Evolutionary conservation across 2,797 vertebrate species (phyloP).

Genomic region (Mareca strepera): DNA sequence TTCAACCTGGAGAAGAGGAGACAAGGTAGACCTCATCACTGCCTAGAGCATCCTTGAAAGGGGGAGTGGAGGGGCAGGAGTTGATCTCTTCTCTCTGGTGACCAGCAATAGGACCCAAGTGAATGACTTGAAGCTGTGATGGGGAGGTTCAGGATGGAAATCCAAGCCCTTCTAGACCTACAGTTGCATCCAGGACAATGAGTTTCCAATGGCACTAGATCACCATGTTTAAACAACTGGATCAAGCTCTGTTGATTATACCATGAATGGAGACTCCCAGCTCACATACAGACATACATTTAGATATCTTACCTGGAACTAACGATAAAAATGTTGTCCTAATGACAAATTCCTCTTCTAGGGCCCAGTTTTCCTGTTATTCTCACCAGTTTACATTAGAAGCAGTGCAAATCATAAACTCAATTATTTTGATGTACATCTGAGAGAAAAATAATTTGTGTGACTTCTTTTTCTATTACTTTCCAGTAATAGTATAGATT

Average conservation of each 20-base stretch:
- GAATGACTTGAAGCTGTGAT: too few species aligned
- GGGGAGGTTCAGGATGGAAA: background rate
- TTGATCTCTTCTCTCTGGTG: too few species aligned
- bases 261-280: background rate
- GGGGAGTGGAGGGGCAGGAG: too few species aligned
- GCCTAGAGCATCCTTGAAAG: too few species aligned
- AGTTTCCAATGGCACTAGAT: background rate
- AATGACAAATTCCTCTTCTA: background rate
- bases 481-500: background rate
- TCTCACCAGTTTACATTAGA: background rate
- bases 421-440: background rate
- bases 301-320: background rate
- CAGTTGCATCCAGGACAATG: background rate
- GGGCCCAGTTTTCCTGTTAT: background rate
- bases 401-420: background rate
- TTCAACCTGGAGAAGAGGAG: too few species aligned
- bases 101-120: too few species aligned
- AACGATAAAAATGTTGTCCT: background rate
- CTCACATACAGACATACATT: background rate
- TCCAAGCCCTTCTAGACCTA: background rate
- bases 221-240: background rate
- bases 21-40: too few species aligned
- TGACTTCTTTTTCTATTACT: background rate
- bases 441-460: background rate
- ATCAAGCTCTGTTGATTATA: background rate